Conservation (phyloP, 2,113 vertebrate species). For the Indri indri region DNA sequence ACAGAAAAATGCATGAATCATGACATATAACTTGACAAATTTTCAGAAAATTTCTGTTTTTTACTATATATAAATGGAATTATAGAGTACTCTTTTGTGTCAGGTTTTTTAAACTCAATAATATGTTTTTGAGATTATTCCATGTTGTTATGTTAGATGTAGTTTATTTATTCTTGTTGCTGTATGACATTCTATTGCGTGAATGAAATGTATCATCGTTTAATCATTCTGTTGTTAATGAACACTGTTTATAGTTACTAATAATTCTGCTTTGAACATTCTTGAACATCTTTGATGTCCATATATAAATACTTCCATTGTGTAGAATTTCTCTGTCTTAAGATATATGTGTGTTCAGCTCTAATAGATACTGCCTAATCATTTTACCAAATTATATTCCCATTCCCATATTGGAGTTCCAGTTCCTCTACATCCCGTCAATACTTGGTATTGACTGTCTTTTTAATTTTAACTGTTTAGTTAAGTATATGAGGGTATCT, state of each 20-base stretch:
- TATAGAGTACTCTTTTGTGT: not conserved
- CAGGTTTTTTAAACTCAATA: not conserved
- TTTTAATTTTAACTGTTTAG: not conserved
- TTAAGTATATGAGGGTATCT: too few species aligned
- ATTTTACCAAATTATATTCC: not conserved
- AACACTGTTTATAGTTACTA: not conserved
- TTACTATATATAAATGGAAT: not conserved
- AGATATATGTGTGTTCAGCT: not conserved
- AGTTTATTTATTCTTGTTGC: not conserved
- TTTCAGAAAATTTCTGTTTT: not conserved
- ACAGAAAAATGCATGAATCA: not conserved
- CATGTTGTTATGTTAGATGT: not conserved
- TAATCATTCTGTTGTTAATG: not conserved
- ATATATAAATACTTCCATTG: not conserved
- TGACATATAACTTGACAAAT: not conserved
- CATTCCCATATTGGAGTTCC: not conserved
- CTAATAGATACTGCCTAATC: not conserved
- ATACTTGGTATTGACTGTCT: not conserved
- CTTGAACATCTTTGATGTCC: not conserved
- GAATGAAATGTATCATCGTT: not conserved
- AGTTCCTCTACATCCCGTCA: not conserved
- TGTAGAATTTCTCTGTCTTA: not conserved
- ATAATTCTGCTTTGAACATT: not conserved
- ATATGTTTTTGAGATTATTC: not conserved
- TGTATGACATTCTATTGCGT: not conserved